These are phyloP conservation scores for Spodoptera litura DNA, from an alignment of 1,140 invertebrate genomes.

Conservation along the genomic window DNA sequence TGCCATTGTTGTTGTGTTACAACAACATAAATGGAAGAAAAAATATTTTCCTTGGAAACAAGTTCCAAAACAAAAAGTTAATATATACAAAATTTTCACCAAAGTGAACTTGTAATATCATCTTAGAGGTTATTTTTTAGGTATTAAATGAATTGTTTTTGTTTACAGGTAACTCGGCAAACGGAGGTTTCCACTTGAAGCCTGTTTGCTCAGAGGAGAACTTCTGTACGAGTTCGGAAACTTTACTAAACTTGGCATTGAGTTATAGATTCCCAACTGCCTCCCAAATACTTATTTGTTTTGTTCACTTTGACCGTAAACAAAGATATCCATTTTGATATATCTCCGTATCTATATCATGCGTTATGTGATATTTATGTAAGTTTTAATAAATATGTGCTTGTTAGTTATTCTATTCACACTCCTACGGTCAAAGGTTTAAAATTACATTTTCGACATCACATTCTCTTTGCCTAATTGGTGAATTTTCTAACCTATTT, in stretches of 20 bases:
- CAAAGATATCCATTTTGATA: conserved; percentile 77
- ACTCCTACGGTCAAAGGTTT: neutral
- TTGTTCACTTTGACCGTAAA: conserved; percentile 81
- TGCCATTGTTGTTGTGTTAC: conserved; percentile 27
- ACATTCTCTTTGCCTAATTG: neutral
- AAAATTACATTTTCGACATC: conserved; percentile 11
- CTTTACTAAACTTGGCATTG: conserved; percentile 81
- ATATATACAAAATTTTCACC: conserved; percentile 18
- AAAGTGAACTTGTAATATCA: conserved; percentile 19
- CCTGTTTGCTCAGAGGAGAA: conserved; percentile 71
- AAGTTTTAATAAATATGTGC: neutral
- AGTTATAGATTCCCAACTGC: conserved; percentile 85
- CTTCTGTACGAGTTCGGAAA: conserved; percentile 77
- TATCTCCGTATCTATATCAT: conserved; percentile 43
- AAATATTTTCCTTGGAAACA: conserved; percentile 14
- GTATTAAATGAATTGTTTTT: conserved; percentile 64
- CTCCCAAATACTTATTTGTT: conserved; percentile 84
- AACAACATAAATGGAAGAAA: conserved; percentile 15
- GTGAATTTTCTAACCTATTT: conserved; percentile 1
- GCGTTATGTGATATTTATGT: conserved; percentile 16
- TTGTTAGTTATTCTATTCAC: neutral
- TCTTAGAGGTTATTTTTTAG: conserved; percentile 36
- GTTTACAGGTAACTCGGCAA: conserved; percentile 80
- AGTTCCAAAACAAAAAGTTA: neutral
- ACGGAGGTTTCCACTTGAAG: conserved; percentile 70